Evolutionary conservation across 2,888 invertebrate species (phyloP).

Genomic region (Tinea pellionella): DNA sequence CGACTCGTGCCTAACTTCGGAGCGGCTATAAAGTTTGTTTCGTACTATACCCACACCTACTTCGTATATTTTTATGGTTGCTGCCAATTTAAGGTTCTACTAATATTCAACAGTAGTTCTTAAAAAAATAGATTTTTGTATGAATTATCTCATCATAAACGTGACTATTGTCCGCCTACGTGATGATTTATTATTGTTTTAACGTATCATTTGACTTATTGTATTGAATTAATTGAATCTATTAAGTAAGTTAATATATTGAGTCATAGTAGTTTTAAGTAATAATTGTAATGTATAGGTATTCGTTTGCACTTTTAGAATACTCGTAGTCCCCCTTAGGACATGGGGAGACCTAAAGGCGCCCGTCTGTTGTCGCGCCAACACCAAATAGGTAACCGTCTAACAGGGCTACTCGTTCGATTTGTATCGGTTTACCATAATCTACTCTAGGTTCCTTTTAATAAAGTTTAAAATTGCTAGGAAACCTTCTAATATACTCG

Average conservation of each 20-base stretch:
- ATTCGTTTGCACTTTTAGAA: neutral
- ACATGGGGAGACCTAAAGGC: constrained; percentile 7
- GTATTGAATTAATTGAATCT: neutral
- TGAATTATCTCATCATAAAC: neutral
- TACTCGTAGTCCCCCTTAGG: constrained; percentile 3
- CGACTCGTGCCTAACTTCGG: too few species aligned
- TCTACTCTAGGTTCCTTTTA: neutral
- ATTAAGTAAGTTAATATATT: neutral
- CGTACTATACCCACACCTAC: too few species aligned
- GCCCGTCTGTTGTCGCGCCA: constrained; percentile 5
- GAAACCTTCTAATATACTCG: too few species aligned
- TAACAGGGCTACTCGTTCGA: neutral
- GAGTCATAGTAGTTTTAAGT: neutral
- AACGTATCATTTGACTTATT: neutral
- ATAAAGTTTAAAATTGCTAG: neutral
- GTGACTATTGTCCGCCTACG: neutral
- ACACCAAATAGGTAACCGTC: neutral
- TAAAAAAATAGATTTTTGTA: neutral
- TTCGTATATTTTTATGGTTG: too few species aligned
- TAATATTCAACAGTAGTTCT: neutral
- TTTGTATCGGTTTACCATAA: neutral
- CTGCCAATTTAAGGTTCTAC: too few species aligned
- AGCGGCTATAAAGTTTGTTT: too few species aligned
- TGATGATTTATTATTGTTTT: neutral
- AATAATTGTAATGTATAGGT: neutral